Evolutionary conservation across 2,888 invertebrate species (phyloP).

Genomic region (Hirtodrosophila cameraria): DNA sequence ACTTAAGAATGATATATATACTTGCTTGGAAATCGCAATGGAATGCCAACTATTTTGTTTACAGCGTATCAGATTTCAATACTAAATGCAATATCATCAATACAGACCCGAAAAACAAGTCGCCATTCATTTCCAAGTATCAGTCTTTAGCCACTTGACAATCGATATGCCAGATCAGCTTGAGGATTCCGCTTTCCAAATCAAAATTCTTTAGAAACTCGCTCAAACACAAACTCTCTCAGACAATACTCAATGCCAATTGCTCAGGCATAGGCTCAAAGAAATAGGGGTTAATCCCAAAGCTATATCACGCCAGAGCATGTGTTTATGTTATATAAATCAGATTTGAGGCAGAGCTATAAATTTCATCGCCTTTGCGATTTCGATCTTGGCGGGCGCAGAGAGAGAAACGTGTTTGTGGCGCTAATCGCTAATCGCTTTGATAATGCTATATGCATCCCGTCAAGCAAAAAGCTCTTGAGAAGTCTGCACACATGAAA

Average conservation of each 20-base stretch:
- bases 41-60: slow-evolving; percentile 59
- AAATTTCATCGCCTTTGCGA: slow-evolving; percentile 46
- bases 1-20: slow-evolving; percentile 2
- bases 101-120: slow-evolving; percentile 67
- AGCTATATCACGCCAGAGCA: slow-evolving; percentile 8
- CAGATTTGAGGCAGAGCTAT: slow-evolving; percentile 50
- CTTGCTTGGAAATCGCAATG: slow-evolving; percentile 23
- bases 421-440: slow-evolving; percentile 61
- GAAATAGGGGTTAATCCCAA: background rate
- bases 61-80: slow-evolving; percentile 17
- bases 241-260: slow-evolving; percentile 9
- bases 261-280: background rate
- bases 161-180: slow-evolving; percentile 25
- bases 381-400: slow-evolving; percentile 33
- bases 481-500: slow-evolving; percentile 21
- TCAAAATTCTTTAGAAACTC: slow-evolving; percentile 2
- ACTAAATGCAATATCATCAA: slow-evolving; percentile 4
- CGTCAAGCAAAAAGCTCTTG: slow-evolving; percentile 24
- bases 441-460: slow-evolving; percentile 34
- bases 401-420: slow-evolving; percentile 24
- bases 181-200: slow-evolving; percentile 15
- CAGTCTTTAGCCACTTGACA: slow-evolving; percentile 35
- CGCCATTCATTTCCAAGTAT: slow-evolving; percentile 73
- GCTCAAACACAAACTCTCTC: background rate
- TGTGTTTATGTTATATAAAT: slow-evolving; percentile 67